A percentile compares a stretch with the other conserved stretches of the same genome.
Evolutionary conservation across 2,113 vertebrate genomes (phyloP).

Genomic region (Fulmarus glacialis): DNA sequence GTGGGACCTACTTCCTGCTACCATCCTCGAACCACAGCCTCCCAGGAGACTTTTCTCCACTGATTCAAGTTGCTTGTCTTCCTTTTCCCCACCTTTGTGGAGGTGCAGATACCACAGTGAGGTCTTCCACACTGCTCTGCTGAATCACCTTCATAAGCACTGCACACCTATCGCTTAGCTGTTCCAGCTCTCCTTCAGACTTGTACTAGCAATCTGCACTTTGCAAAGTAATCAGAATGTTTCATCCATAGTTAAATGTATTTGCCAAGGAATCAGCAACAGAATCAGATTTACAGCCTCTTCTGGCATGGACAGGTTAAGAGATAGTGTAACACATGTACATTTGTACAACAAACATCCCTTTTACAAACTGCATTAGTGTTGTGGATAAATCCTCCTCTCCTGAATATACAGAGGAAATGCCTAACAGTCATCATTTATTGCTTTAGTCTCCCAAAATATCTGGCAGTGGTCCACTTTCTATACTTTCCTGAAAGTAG

Average conservation of each 20-base stretch:
- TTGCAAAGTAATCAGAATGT: background rate
- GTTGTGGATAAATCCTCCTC: background rate
- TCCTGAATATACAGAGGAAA: background rate
- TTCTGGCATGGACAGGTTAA: background rate
- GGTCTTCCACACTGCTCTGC: background rate
- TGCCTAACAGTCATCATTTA: background rate
- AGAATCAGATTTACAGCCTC: background rate
- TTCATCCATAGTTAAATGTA: background rate
- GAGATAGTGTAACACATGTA: background rate
- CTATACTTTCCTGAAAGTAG: background rate
- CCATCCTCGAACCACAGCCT: background rate
- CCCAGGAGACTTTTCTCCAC: background rate
- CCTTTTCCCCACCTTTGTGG: background rate
- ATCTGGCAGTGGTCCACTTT: background rate
- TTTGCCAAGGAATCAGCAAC: background rate
- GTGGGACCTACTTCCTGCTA: background rate
- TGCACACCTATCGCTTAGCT: background rate
- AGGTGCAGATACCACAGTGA: background rate
- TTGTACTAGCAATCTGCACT: background rate
- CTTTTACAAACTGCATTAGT: background rate
- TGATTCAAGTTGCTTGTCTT: background rate
- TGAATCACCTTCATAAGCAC: background rate
- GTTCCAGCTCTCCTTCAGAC: background rate
- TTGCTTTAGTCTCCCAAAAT: background rate
- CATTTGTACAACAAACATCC: background rate